These are phyloP conservation scores for Heliconius sara DNA, from an alignment of 2,888 invertebrate genomes.

Conservation along the genomic window DNA sequence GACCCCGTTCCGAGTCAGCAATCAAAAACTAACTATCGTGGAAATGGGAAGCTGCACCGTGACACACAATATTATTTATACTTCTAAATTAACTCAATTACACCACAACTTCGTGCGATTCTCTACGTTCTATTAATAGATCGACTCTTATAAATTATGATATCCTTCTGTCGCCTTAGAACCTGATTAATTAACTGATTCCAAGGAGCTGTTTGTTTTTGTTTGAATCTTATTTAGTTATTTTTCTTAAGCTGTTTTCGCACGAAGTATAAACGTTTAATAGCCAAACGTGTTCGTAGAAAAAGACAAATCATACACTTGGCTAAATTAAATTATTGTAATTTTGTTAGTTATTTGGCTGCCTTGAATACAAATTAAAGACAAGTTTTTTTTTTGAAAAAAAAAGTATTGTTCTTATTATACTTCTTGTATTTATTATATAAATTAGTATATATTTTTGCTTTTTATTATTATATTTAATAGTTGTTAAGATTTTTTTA, in stretches of 20 bases:
- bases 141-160: conserved; percentile 32
- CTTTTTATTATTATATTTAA: no score
- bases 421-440: no score
- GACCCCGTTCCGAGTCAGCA: neutral
- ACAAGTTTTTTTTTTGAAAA: no score
- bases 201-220: conserved; percentile 11
- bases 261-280: neutral
- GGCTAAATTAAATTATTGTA: no score
- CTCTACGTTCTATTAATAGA: neutral
- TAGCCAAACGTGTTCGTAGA: no score
- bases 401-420: no score
- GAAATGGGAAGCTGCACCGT: neutral
- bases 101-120: neutral
- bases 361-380: no score
- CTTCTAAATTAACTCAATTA: conserved; percentile 5
- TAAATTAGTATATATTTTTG: no score
- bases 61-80: conserved; percentile 14
- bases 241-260: neutral
- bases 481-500: neutral
- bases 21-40: neutral
- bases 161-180: conserved; percentile 17
- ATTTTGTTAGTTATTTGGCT: no score
- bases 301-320: no score
- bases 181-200: conserved; percentile 35
- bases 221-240: neutral